phyloP scores from a whole-genome alignment of 2,113 vertebrate species.

The Crypturellus undulatus region DNA sequence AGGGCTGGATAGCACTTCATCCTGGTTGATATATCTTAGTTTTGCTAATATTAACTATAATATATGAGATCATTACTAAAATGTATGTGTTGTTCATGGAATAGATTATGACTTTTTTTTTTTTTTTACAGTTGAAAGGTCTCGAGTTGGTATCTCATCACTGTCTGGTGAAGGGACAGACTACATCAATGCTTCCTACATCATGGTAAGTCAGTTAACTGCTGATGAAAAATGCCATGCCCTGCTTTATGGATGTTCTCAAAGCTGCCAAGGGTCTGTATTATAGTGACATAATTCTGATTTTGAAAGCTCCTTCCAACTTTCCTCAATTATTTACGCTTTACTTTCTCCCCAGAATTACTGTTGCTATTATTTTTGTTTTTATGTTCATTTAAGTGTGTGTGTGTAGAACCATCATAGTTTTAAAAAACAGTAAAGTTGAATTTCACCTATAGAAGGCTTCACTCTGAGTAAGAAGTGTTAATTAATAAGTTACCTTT shows the following conservation, averaged over 20 bases:
- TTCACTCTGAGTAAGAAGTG: background rate
- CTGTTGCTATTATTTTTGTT: background rate
- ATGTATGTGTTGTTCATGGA: background rate
- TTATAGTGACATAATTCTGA: background rate
- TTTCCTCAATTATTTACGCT: background rate
- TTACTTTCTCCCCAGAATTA: background rate
- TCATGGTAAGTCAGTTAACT: constrained; percentile 81
- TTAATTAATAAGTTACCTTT: background rate
- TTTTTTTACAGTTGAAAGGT: constrained; percentile 86
- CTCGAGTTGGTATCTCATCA: constrained; percentile 86
- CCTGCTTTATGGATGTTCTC: background rate
- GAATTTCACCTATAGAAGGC: background rate
- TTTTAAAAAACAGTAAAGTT: background rate
- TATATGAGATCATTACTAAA: background rate
- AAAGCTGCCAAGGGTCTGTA: background rate
- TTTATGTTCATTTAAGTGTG: background rate
- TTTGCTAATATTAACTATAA: background rate
- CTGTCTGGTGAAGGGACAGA: constrained; percentile 85
- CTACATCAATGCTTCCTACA: constrained; percentile 93
- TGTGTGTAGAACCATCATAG: background rate
- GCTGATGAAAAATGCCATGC: background rate
- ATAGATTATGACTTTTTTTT: background rate
- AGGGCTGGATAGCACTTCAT: background rate
- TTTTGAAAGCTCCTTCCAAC: background rate
- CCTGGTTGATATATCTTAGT: background rate